A percentile compares a stretch with the other conserved stretches of the same genome.
phyloP scores from a whole-genome alignment of 1,140 invertebrate genomes.

The Trialeurodes vaporariorum region DNA sequence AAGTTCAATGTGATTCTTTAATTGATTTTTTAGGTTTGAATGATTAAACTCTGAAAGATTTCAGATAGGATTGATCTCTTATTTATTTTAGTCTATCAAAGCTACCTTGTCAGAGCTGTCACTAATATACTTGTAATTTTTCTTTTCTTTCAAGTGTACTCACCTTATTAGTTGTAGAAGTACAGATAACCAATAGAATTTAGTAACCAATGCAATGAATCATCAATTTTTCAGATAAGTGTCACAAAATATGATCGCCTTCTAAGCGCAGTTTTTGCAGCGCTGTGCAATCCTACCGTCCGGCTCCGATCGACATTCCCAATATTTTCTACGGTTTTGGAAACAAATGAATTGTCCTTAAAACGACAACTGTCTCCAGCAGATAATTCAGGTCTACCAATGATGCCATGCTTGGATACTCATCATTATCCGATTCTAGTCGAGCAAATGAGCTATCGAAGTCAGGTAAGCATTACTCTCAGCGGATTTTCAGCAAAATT shows the following conservation, averaged over 20 bases:
- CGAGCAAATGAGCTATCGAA: conserved; percentile 67
- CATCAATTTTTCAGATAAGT: too few species aligned
- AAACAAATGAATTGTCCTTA: conserved; percentile 31
- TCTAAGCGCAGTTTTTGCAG: conserved; percentile 66
- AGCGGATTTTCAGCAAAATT: too few species aligned
- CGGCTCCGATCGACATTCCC: conserved; percentile 67
- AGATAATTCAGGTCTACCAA: conserved; percentile 53
- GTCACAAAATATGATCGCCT: conserved; percentile 43
- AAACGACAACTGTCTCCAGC: conserved; percentile 49
- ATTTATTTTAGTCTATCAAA: conserved; percentile 73
- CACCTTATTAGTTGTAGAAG: too few species aligned
- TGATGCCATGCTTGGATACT: conserved; percentile 50
- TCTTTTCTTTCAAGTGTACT: too few species aligned
- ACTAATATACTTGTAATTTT: too few species aligned
- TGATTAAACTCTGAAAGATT: too few species aligned
- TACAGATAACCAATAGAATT: too few species aligned
- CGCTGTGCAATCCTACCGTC: conserved; percentile 64
- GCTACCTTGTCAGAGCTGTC: too few species aligned
- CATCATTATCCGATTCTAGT: conserved; percentile 68
- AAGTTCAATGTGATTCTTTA: conserved; percentile 26
- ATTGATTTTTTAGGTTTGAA: conserved; percentile 2
- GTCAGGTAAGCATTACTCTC: conserved; percentile 43
- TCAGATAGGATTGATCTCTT: conserved; percentile 39
- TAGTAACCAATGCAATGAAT: too few species aligned
- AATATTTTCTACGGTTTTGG: conserved; percentile 37